Evolutionary conservation across 2,113 vertebrate genomes (phyloP).

Genomic region (Cyprinodon brontotheroides): DNA sequence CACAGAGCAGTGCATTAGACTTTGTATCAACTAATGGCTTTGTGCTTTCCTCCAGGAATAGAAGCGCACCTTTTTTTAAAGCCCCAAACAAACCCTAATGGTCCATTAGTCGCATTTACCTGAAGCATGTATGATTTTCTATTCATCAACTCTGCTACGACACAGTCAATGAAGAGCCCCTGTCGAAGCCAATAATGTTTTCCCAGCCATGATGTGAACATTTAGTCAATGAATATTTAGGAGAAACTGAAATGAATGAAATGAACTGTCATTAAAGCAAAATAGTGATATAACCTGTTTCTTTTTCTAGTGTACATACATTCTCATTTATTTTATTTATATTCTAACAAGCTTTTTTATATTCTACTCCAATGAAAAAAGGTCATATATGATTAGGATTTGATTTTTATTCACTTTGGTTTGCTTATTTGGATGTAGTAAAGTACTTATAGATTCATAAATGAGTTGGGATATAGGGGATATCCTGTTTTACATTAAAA

Average conservation of each 20-base stretch:
- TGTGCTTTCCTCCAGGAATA: neutral
- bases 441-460: no score
- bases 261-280: neutral
- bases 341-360: neutral
- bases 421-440: no score
- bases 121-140: slow-evolving; percentile 17
- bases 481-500: no score
- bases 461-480: no score
- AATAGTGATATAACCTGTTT: slow-evolving; percentile 1
- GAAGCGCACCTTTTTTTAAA: slow-evolving; percentile 9
- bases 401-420: no score
- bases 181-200: neutral
- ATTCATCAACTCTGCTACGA: slow-evolving; percentile 27
- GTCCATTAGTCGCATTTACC: slow-evolving; percentile 45
- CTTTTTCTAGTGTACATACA: neutral
- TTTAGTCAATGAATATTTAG: neutral
- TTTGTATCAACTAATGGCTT: slow-evolving; percentile 7
- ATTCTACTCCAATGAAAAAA: neutral
- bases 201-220: neutral
- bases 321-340: neutral
- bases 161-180: slow-evolving; percentile 6
- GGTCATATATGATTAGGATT: no score
- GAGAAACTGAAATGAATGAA: neutral
- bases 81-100: slow-evolving; percentile 17
- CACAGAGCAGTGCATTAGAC: neutral